These are phyloP conservation scores for Trogon melanurus DNA, from an alignment of 2,113 vertebrate genomes.

Conservation along the genomic window DNA sequence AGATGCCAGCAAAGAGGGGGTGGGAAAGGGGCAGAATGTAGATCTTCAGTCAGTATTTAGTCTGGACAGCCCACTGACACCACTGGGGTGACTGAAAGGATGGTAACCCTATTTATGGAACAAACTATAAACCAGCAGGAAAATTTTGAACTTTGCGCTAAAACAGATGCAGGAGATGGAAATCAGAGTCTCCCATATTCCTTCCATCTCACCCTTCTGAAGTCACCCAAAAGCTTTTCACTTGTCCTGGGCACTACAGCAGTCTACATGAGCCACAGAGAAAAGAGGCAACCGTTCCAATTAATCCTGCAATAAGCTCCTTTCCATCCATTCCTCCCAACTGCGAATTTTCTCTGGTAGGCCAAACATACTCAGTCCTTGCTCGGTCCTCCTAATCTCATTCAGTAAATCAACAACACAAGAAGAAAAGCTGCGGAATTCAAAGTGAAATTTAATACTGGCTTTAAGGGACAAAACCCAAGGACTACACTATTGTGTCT, in stretches of 20 bases:
- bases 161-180: neutral
- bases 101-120: neutral
- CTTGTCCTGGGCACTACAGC: neutral
- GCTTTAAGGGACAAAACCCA: neutral
- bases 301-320: neutral
- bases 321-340: neutral
- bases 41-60: neutral
- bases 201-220: neutral
- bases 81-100: neutral
- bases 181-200: neutral
- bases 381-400: neutral
- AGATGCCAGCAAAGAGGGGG: neutral
- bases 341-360: neutral
- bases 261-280: neutral
- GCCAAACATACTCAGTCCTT: neutral
- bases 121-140: neutral
- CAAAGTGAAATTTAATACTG: conserved; percentile 21
- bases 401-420: neutral
- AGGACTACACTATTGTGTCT: neutral
- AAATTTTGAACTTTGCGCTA: neutral
- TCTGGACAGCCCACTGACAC: neutral
- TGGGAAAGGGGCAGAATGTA: neutral
- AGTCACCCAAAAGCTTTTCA: neutral
- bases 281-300: neutral
- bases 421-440: conserved; percentile 10